A percentile compares a stretch with the other conserved stretches of the same genome.
These are phyloP conservation scores for Steinernema carpocapsae DNA, from an alignment of 2,888 invertebrate genomes.

Conservation along the genomic window DNA sequence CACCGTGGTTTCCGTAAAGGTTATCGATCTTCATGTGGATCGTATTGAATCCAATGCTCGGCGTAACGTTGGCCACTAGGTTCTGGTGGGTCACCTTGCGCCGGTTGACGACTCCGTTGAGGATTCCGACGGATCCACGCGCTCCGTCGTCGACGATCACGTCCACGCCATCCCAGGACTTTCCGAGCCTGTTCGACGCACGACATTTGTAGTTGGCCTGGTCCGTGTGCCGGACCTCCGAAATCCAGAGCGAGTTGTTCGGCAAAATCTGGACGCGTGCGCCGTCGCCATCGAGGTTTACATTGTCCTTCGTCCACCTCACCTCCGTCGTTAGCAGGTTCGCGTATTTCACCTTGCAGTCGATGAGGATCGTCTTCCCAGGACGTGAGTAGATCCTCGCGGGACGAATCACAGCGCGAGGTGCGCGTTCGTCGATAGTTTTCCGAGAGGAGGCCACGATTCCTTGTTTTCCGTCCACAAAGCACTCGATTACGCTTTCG, in stretches of 20 bases:
- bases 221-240: constrained; percentile 41
- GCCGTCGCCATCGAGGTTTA: constrained; percentile 44
- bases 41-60: constrained; percentile 42
- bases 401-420: constrained; percentile 47
- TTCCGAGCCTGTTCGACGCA: constrained; percentile 49
- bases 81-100: constrained; percentile 32
- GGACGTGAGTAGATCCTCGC: constrained; percentile 39
- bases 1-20: constrained; percentile 28
- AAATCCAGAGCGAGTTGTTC: constrained; percentile 34
- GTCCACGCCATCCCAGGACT: constrained; percentile 49
- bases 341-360: constrained; percentile 44
- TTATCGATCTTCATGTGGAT: constrained; percentile 46
- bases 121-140: constrained; percentile 10
- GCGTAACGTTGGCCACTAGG: constrained; percentile 40
- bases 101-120: constrained; percentile 12
- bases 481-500: constrained; percentile 55
- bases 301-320: constrained; percentile 48
- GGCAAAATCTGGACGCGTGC: constrained; percentile 38
- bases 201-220: constrained; percentile 50
- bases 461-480: constrained; percentile 51
- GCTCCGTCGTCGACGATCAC: constrained; percentile 44
- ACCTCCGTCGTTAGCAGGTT: constrained; percentile 47
- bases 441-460: constrained; percentile 24
- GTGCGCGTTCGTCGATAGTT: constrained; percentile 38
- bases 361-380: constrained; percentile 41